Base-by-base conservation (phyloP, 1,140 invertebrate genomes). In the Anoplophora glabripennis region DNA sequence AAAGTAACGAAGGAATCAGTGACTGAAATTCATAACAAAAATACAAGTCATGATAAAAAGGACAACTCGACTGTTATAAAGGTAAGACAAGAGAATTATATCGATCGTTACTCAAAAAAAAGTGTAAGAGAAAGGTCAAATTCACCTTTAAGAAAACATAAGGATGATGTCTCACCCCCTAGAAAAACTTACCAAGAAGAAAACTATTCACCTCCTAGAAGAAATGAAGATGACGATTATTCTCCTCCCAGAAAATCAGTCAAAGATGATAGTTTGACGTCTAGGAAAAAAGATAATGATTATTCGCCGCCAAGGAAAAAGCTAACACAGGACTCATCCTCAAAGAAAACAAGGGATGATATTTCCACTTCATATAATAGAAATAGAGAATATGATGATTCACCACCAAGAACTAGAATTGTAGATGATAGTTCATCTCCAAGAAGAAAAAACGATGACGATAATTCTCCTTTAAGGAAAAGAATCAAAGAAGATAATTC, bases 211-310 rank as follows among this genome's bases (percentile, higher is more conserved):
- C 42, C 54, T n/a, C 52, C 55, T 52, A 64, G 61, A 36, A 67
- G 45, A 46, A 40, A 47, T 14, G 40, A 49, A 33, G 66, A 75
- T 61, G 71, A 69, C 1, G 72, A 77, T 61, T 54, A 70, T 10
- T 79, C 72, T 48, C 77, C 78, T 11, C 72, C 75, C 10, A 75
- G 75, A 58, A 72, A 2, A 28, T 28, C 21, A 28, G 21, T 5
- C 61, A 57, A n/a, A 71, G 65, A 54, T 66, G 63, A 36, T 10
- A 15, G 18, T 21, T 14, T 12, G n/a, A 47, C 0, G 14, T 33
- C 35, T 1, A 17, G 7, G 21, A 33, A 21, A 34, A 51, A 21
- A 18, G 15, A 56, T 44, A 9, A 11, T 18, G 59, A 64, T 49
- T 52, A 35, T 7, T 64, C 59, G 9, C 58, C 48, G 57, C 36